Percentiles rank a stretch among this genome's conserved stretches.
Conservation (phyloP, 37 sponge, comb jelly and placozoan genomes). For the Diacarnus erythraeanus region DNA sequence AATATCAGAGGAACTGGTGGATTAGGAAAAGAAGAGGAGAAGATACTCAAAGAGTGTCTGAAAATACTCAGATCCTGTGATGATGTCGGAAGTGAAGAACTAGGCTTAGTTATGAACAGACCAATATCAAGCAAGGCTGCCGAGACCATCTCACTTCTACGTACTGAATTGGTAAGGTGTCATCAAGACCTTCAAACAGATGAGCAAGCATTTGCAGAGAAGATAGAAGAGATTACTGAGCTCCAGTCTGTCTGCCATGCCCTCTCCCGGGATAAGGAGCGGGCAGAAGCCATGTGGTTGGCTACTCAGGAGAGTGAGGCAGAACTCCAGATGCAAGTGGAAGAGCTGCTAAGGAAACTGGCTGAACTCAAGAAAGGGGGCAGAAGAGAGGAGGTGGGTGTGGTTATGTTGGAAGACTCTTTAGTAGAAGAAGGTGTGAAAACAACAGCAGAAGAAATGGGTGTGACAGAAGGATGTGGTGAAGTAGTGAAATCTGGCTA, state of each 20-base stretch:
- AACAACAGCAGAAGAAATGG: neutral
- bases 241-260: neutral
- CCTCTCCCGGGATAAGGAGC: conserved; percentile 7
- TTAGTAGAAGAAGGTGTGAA: neutral
- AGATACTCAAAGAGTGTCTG: neutral
- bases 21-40: neutral
- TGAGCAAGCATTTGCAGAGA: conserved; percentile 64
- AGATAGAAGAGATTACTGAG: conserved; percentile 33
- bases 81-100: neutral
- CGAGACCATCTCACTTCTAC: conserved; percentile 15
- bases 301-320: conserved; percentile 20
- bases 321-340: neutral
- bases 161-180: conserved; percentile 19
- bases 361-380: neutral
- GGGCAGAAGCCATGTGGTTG: conserved; percentile 7
- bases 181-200: conserved; percentile 32
- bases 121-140: neutral
- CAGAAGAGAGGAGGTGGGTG: conserved; percentile 1
- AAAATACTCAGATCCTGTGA: neutral
- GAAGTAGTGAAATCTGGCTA: neutral
- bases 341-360: neutral
- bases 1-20: neutral
- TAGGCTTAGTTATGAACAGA: neutral
- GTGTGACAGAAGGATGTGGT: neutral
- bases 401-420: neutral